phyloP scores from a whole-genome alignment of 2,797 vertebrate genomes.

The Telmatherina bonti region DNA sequence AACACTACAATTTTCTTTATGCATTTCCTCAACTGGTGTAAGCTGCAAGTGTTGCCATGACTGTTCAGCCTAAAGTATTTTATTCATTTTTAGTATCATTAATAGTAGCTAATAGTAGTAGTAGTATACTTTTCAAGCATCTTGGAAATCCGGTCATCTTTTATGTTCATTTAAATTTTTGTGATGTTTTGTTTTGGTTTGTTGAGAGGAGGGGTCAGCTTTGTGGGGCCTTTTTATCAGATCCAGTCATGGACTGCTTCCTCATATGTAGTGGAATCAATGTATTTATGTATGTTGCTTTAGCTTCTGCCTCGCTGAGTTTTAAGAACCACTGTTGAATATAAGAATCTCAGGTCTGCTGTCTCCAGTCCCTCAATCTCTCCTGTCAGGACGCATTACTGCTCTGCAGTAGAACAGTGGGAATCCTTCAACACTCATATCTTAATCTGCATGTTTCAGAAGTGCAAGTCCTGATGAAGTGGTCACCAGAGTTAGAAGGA shows the following conservation, averaged over 20 bases:
- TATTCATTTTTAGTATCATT: no score
- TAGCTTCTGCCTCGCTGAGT: conserved; percentile 56
- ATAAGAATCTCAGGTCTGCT: conserved; percentile 64
- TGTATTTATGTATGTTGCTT: conserved; percentile 74
- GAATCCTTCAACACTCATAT: conserved; percentile 75
- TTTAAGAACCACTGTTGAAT: conserved; percentile 73
- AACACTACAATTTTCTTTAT: no score
- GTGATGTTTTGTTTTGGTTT: no score
- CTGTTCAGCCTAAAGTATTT: no score
- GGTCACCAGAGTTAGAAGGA: conserved; percentile 65
- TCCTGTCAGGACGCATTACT: conserved; percentile 83
- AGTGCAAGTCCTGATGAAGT: conserved; percentile 69
- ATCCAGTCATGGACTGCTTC: background rate
- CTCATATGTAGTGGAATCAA: conserved; percentile 29
- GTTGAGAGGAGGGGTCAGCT: no score
- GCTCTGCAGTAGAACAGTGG: conserved; percentile 66
- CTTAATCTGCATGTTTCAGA: conserved; percentile 82
- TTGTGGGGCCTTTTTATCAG: no score
- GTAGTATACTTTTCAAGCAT: no score
- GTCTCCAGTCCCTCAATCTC: conserved; percentile 65
- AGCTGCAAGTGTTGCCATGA: no score
- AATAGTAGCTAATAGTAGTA: no score
- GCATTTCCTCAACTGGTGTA: no score
- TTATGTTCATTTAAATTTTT: no score
- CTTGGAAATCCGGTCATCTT: no score